phyloP scores from a whole-genome alignment of 2,888 invertebrate species.

The Deilephila elpenor region DNA sequence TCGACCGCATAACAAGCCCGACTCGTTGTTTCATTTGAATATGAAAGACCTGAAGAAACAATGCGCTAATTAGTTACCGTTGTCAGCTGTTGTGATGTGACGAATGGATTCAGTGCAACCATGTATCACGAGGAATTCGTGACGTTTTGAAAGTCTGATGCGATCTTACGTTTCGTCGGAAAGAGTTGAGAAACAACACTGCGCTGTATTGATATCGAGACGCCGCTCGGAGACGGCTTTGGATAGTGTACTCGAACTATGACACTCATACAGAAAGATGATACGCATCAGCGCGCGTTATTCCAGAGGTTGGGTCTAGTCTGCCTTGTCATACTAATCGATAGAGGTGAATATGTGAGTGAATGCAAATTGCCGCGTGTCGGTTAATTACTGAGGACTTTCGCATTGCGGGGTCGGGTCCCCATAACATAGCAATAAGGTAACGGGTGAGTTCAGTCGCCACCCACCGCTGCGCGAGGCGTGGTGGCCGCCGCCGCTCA shows the following conservation, averaged over 20 bases:
- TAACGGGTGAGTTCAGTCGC: slow-evolving; percentile 81
- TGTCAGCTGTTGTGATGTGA: slow-evolving; percentile 37
- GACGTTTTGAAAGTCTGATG: slow-evolving; percentile 15
- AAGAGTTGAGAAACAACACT: not conserved
- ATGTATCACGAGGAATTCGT: slow-evolving; percentile 3
- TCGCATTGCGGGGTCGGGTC: slow-evolving; percentile 75
- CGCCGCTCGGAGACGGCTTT: not conserved
- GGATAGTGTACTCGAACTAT: slow-evolving; percentile 9
- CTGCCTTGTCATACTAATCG: slow-evolving; percentile 28
- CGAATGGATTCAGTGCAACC: slow-evolving; percentile 22
- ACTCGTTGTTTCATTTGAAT: slow-evolving; percentile 61
- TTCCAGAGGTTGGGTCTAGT: slow-evolving; percentile 25
- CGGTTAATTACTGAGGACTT: slow-evolving; percentile 63
- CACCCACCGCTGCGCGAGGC: slow-evolving; percentile 81
- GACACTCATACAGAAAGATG: slow-evolving; percentile 27
- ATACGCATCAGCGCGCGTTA: slow-evolving; percentile 8
- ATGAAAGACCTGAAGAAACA: slow-evolving; percentile 58
- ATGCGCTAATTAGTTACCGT: slow-evolving; percentile 54
- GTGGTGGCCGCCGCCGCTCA: slow-evolving; percentile 70
- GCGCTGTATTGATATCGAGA: not conserved
- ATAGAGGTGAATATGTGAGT: slow-evolving; percentile 41
- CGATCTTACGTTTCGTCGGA: slow-evolving; percentile 7
- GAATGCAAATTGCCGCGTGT: slow-evolving; percentile 58
- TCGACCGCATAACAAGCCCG: slow-evolving; percentile 67
- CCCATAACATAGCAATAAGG: slow-evolving; percentile 80